phyloP scores from a whole-genome alignment of 1,140 invertebrate species.

The Pinna nobilis region DNA sequence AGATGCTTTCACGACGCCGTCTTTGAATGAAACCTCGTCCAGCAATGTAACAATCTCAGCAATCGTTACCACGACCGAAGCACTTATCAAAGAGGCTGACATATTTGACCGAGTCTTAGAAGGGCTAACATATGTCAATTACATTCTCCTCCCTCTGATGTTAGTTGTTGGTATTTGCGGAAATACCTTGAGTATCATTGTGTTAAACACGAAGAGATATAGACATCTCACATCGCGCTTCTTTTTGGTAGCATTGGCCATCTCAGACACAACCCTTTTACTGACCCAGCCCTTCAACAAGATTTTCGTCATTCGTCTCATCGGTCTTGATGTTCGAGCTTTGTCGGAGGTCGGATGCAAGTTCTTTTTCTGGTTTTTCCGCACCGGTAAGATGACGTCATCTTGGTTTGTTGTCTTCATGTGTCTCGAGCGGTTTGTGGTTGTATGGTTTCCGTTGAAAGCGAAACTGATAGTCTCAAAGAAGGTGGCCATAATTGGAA shows the following conservation, averaged over 20 bases:
- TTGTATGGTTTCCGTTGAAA: constrained; percentile 49
- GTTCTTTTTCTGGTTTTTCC: constrained; percentile 45
- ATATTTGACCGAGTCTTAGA: no score
- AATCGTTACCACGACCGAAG: no score
- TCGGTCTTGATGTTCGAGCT: constrained; percentile 40
- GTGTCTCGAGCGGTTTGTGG: constrained; percentile 49
- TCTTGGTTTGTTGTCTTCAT: constrained; percentile 55
- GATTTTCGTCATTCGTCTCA: constrained; percentile 33
- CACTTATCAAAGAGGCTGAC: no score
- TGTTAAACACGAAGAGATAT: constrained; percentile 20
- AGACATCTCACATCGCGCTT: constrained; percentile 9
- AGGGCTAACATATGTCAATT: constrained; percentile 28
- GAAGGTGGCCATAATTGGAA: constrained; percentile 12
- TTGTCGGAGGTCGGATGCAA: constrained; percentile 41
- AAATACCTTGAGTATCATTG: constrained; percentile 46
- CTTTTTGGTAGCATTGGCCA: constrained; percentile 18
- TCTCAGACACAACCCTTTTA: constrained; percentile 31
- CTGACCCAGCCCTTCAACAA: constrained; percentile 47
- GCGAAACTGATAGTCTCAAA: constrained; percentile 43
- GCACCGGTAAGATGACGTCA: constrained; percentile 53
- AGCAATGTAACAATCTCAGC: no score
- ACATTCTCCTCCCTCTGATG: constrained; percentile 42
- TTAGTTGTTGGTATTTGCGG: constrained; percentile 46
- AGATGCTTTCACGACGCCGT: no score
- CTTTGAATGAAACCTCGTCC: no score